Base-by-base conservation (phyloP, 2,113 vertebrate genomes). In the Bombycilla garrulus region DNA sequence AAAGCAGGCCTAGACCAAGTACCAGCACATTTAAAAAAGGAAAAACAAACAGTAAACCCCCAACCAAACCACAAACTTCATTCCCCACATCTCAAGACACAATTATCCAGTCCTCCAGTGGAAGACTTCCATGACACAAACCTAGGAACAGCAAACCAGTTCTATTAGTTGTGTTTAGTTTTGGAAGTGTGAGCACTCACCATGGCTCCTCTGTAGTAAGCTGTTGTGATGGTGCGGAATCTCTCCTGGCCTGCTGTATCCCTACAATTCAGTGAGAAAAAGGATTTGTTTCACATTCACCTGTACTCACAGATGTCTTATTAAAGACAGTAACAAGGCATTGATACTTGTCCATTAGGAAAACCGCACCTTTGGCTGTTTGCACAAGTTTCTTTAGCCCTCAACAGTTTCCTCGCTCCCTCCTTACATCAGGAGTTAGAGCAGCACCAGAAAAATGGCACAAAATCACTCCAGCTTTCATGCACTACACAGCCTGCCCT, bases 141-240 rank as follows among this genome's bases (percentile, higher is more conserved):
- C 33, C 15, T 15, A 58, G 79, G 31, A 69, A 54, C 25, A 81
- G n/a, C 81, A 90, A 92, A 96, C 71, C 56, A 85, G 78, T 85
- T 70, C 50, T 58, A 79, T 84, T 9, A 80, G 72, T 72, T 86
- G 86, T 51, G 60, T 51, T 21, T 21, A 16, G 44, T 25, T 29
- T 22, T 7, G 33, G 10, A n/a, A 28, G 65, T 23, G 40, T 33
- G 73, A 70, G 29, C 61, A 97, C 98, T 98, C 95, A 99, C 99
- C 99, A 99, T 99, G 73, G 99, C 99, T 95, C 99, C 99, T 98
- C 99, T 98, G 96, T 99, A 99, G 82, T 99, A 99, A 22, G 99
- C 99, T 11, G 99, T 99, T 0, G 99, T 99, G 97, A 99, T 99
- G 42, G 99, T 99, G 87, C 99, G 98, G 96, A 99, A 99, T 90